phyloP scores from a whole-genome alignment of 1,140 invertebrate species.

The Aphelenchoides avenae region DNA sequence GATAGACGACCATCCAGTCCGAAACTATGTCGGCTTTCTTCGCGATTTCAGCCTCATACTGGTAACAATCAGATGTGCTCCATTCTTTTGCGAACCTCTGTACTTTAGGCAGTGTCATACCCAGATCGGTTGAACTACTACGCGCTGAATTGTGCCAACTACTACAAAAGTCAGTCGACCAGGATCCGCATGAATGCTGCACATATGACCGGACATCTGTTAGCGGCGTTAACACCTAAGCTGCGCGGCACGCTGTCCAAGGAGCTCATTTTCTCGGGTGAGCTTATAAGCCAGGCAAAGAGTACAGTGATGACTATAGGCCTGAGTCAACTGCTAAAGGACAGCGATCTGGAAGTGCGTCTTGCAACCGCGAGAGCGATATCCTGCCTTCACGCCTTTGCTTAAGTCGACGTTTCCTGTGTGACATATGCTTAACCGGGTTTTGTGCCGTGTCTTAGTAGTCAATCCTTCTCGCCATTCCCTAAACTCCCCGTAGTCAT shows the following conservation, averaged over 20 bases:
- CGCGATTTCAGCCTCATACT: constrained; percentile 50
- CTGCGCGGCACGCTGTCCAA: constrained; percentile 50
- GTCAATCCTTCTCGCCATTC: no score
- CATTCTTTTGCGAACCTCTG: constrained; percentile 8
- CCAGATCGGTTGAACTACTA: constrained; percentile 54
- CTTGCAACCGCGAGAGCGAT: constrained; percentile 51
- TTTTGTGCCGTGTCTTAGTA: no score
- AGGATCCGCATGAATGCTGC: constrained; percentile 53
- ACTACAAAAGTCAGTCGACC: constrained; percentile 51
- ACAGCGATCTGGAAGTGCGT: constrained; percentile 48
- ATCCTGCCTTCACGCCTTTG: constrained; percentile 46
- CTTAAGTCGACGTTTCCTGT: no score
- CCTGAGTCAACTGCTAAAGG: constrained; percentile 45
- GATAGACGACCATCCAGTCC: constrained; percentile 22
- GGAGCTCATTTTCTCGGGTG: constrained; percentile 54
- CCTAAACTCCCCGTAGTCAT: no score
- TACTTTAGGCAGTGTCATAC: constrained; percentile 42
- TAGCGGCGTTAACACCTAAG: constrained; percentile 45
- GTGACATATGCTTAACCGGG: no score
- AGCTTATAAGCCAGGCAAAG: constrained; percentile 7
- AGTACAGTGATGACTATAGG: constrained; percentile 34
- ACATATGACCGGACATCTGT: constrained; percentile 43
- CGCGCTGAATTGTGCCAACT: constrained; percentile 50
- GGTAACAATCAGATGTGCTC: constrained; percentile 2
- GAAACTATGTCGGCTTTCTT: constrained; percentile 43